phyloP scores from a whole-genome alignment of 2,113 vertebrate genomes.

The Circaetus gallicus region DNA sequence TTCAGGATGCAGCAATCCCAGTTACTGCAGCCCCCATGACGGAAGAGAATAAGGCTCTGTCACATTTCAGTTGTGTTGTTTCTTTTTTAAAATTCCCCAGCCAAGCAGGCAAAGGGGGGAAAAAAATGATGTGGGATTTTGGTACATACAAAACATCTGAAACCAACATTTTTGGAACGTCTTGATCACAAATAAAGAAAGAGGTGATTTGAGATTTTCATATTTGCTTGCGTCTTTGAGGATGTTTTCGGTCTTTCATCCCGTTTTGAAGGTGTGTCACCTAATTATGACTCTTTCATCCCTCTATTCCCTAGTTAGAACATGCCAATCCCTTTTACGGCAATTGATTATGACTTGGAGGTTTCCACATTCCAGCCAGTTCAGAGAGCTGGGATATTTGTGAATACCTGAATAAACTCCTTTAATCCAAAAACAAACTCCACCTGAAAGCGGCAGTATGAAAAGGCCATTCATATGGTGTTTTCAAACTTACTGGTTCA shows the following conservation, averaged over 20 bases:
- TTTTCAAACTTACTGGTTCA: conserved; percentile 62
- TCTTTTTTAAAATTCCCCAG: neutral
- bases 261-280: conserved; percentile 64
- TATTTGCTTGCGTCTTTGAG: conserved; percentile 34
- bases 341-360: conserved; percentile 72
- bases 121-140: neutral
- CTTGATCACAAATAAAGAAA: conserved; percentile 44
- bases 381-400: conserved; percentile 72
- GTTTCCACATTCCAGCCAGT: conserved; percentile 71
- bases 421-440: conserved; percentile 81
- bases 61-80: neutral
- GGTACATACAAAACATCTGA: neutral
- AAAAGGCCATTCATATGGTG: conserved; percentile 75
- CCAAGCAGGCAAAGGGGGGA: neutral
- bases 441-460: conserved; percentile 72
- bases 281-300: conserved; percentile 74
- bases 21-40: neutral
- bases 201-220: conserved; percentile 55
- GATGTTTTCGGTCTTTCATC: conserved; percentile 67
- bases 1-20: neutral
- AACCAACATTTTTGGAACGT: neutral
- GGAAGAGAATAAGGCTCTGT: neutral
- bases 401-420: conserved; percentile 79
- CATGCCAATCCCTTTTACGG: conserved; percentile 59
- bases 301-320: conserved; percentile 48